Conservation (phyloP, 2,888 invertebrate species). For the Hyposoter dolosus region DNA sequence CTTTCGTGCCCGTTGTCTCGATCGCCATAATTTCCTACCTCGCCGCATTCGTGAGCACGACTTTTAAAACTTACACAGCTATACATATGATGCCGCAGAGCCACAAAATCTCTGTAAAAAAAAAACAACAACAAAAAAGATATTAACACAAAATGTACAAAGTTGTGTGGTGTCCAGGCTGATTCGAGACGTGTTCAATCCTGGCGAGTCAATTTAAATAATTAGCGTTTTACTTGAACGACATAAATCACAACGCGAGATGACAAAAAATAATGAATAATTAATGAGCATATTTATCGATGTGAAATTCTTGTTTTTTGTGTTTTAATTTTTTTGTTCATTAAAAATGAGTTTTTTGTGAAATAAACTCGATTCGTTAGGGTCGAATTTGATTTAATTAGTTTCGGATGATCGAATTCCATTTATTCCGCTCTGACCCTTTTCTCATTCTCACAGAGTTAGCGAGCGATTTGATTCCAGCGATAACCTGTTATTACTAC, state of each 20-base stretch:
- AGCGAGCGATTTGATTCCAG: background rate
- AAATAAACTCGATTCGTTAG: background rate
- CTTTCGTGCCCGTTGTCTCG: slow-evolving; percentile 74
- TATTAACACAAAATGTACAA: slow-evolving; percentile 6
- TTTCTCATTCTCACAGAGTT: slow-evolving; percentile 10
- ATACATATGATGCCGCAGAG: background rate
- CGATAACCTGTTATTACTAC: background rate
- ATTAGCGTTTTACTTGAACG: background rate
- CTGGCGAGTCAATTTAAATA: slow-evolving; percentile 12
- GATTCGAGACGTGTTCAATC: background rate
- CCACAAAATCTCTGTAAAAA: background rate
- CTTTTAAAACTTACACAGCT: slow-evolving; percentile 1
- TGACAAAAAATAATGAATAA: background rate
- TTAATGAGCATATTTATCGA: slow-evolving; percentile 1
- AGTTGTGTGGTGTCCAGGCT: background rate
- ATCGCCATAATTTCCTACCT: slow-evolving; percentile 79
- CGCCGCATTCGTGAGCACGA: slow-evolving; percentile 65
- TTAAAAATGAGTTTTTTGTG: slow-evolving; percentile 19
- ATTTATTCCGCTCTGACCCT: background rate
- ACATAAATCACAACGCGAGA: background rate
- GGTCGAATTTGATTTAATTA: background rate
- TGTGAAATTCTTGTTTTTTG: background rate
- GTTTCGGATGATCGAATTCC: background rate
- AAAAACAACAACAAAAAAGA: background rate
- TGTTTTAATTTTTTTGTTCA: background rate